Evolutionary conservation across 2,797 vertebrate species (phyloP), one percentile per base, ranked within the genome.

Genomic region (Halcyon badia): DNA sequence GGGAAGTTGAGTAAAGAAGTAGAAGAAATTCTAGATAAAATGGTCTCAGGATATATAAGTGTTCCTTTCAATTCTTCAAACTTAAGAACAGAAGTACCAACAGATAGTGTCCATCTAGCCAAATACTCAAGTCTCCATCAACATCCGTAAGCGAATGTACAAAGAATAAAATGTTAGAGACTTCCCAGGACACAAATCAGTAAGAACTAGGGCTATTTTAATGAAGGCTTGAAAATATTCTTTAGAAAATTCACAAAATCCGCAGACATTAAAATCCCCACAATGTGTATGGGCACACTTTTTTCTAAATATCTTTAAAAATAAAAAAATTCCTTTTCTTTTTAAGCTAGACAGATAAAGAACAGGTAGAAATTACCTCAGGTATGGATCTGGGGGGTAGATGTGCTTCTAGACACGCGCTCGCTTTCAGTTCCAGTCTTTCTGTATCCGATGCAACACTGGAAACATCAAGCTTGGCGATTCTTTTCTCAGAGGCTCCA

Each of bases 361-460:
- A 60, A 51, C 52, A n/a, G 54, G 51, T 48, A 87, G 60, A 81
- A 85, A 31, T 95, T 98, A 99, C 99, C 97, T 98, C 97, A 72
- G 98, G 71, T 46, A 84, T 11, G 26, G 96, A 70, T 35, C 94
- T 95, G 18, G 66, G 33, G 21, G 95, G 75, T 10, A 94, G 92
- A 90, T 97, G 78, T 44, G 92, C 68, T 87, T 98, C 98, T 37
- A 77, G 37, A 69, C 87, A 94, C 1, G 91, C 42, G 71, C 20
- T 98, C 56, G 98, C 98, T 97, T 99, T 99, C 88, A 99, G 89
- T 95, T 99, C 99, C 87, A 99, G 97, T 92, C 98, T 99, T 93
- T 99, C 99, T 0, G 99, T 99, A 98, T 99, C 99, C n/a, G 99
- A 98, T 89, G 99, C 99, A 95, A 99, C 99, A 80, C 98, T 99